Evolutionary conservation across 2,113 vertebrate species (phyloP).

Genomic region (Promerops cafer): DNA sequence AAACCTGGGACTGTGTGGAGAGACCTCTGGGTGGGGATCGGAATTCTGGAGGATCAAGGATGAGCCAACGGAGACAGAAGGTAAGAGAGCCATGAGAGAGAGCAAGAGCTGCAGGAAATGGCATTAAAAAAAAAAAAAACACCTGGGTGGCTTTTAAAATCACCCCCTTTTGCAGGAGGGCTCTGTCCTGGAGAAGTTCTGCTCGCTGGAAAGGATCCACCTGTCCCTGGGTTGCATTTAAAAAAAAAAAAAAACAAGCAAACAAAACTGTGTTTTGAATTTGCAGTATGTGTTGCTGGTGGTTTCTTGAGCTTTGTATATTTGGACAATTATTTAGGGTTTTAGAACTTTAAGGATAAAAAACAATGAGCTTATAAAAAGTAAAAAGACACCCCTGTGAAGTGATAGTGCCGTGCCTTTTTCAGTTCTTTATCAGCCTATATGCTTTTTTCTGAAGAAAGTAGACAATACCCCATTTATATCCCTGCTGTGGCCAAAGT

Average conservation of each 20-base stretch:
- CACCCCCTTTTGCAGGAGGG: not conserved
- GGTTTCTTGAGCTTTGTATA: conserved; percentile 80
- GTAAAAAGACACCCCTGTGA: conserved; percentile 69
- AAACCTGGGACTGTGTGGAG: not conserved
- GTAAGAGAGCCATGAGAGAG: not conserved
- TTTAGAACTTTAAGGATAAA: conserved; percentile 73
- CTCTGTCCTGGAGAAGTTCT: not conserved
- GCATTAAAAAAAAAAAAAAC: not conserved
- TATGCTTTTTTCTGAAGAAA: conserved; percentile 72
- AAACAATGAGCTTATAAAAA: conserved; percentile 54
- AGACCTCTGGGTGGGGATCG: not conserved
- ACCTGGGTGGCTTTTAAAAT: not conserved
- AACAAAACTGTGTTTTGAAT: conserved; percentile 58
- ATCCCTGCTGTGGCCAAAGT: conserved; percentile 91
- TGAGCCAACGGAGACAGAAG: not conserved
- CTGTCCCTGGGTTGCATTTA: conserved; percentile 28
- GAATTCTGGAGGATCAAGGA: not conserved
- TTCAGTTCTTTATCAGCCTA: conserved; percentile 67
- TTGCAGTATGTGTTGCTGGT: conserved; percentile 64
- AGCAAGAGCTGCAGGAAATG: not conserved
- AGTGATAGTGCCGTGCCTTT: conserved; percentile 91
- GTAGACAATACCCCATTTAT: conserved; percentile 75
- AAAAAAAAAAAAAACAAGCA: not conserved
- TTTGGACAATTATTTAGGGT: conserved; percentile 74
- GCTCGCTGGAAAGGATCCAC: conserved; percentile 10